Conservation (phyloP, 2,113 vertebrate genomes). For the Varanus salvator region DNA sequence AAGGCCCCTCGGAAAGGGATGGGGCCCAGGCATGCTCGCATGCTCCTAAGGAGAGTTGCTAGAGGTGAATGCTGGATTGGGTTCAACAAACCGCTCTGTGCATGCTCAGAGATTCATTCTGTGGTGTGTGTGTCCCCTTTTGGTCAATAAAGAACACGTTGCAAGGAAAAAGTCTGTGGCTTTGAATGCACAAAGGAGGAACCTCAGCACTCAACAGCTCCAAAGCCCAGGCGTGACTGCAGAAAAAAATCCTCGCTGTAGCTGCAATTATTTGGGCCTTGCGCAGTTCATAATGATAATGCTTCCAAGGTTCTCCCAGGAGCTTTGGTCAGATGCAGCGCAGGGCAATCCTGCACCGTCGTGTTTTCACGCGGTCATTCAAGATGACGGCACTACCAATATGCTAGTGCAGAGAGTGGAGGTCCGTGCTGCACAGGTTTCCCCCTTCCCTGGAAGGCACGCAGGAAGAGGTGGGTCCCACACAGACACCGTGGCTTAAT, state of each 20-base stretch:
- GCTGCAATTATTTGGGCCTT: not conserved
- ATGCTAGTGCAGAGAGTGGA: not conserved
- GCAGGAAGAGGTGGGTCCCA: not conserved
- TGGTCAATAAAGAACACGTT: no score
- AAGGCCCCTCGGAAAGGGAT: no score
- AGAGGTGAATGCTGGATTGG: no score
- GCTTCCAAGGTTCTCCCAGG: not conserved
- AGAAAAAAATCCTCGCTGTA: not conserved
- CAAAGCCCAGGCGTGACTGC: not conserved
- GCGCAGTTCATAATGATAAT: not conserved
- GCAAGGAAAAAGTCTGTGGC: no score
- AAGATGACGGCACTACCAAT: no score
- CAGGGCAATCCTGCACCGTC: not conserved
- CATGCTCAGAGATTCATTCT: no score
- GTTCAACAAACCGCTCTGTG: no score
- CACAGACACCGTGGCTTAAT: not conserved
- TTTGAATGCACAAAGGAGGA: no score
- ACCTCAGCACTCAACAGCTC: not conserved
- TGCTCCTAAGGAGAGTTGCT: no score
- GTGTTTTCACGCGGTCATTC: not conserved
- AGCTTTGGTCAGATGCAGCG: not conserved
- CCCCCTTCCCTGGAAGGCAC: not conserved
- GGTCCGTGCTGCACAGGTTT: no score
- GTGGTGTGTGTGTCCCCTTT: no score
- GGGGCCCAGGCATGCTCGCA: no score